These are phyloP conservation scores for Heliornis fulica DNA, from an alignment of 2,113 vertebrate species.

Conservation along the genomic window DNA sequence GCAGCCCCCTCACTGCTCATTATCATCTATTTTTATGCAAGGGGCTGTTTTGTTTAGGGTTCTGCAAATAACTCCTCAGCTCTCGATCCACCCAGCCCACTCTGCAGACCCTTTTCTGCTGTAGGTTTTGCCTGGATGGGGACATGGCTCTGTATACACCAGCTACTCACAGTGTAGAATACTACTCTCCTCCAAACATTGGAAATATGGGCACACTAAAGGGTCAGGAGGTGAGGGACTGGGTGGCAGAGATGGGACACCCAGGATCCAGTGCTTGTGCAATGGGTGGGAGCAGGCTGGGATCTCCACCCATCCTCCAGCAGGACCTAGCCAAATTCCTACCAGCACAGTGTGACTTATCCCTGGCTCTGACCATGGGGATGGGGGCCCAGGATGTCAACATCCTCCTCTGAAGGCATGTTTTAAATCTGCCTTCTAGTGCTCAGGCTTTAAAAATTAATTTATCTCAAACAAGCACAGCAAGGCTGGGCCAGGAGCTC, in stretches of 20 bases:
- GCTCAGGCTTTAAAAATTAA: background rate
- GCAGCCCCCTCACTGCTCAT: background rate
- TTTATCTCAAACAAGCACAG: background rate
- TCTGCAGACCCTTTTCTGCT: background rate
- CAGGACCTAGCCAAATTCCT: background rate
- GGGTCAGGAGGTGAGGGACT: background rate
- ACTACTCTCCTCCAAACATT: background rate
- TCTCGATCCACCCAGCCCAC: background rate
- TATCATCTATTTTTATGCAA: background rate
- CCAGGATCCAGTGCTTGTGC: background rate
- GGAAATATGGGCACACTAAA: background rate
- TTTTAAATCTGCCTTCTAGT: background rate
- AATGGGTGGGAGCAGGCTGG: background rate
- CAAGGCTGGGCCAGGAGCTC: background rate
- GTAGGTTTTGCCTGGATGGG: background rate
- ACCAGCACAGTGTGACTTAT: background rate
- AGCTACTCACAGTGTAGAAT: background rate
- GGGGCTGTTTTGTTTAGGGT: background rate
- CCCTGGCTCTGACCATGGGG: background rate
- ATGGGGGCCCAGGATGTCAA: background rate
- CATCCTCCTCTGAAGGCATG: background rate
- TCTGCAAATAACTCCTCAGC: background rate
- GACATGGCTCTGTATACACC: background rate
- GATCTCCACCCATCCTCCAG: accelerated
- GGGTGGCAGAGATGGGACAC: background rate